Evolutionary conservation across 2,888 invertebrate genomes (phyloP).

Genomic region (Cerastoderma edule): DNA sequence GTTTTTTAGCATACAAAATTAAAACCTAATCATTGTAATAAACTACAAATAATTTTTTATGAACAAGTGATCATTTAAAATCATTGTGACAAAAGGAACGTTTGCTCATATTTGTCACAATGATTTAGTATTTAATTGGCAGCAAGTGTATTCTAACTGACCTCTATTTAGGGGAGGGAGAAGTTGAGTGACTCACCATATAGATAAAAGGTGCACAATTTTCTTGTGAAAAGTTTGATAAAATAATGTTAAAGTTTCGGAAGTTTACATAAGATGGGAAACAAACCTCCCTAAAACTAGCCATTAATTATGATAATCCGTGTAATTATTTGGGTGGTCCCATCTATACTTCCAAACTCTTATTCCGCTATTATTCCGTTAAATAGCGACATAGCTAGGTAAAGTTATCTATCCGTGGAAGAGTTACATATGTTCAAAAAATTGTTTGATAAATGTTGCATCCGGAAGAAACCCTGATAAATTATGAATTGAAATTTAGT

Average conservation of each 20-base stretch:
- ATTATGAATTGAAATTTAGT: conserved; percentile 64
- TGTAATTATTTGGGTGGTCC: conserved; percentile 60
- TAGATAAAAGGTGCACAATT: conserved; percentile 58
- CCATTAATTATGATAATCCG: conserved; percentile 63
- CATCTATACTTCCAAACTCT: conserved; percentile 42
- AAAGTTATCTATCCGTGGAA: conserved; percentile 39
- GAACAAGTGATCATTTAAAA: no score
- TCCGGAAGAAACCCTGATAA: conserved; percentile 45
- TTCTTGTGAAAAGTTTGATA: conserved; percentile 60
- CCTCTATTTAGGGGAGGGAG: background rate
- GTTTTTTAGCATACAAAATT: no score
- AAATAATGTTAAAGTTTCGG: conserved; percentile 61
- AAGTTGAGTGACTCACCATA: conserved; percentile 14
- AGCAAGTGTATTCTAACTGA: no score
- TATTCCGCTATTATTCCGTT: conserved; percentile 56
- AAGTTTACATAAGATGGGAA: conserved; percentile 53
- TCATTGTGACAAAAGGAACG: no score
- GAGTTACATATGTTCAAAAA: conserved; percentile 56
- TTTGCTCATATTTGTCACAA: no score
- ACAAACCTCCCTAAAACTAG: conserved; percentile 56
- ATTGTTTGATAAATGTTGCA: conserved; percentile 52
- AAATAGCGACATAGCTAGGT: conserved; percentile 61
- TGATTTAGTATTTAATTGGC: no score
- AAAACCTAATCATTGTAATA: no score
- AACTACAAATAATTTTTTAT: no score